Conservation (phyloP, 1,140 invertebrate species). For the Wiebesia pumilae region DNA sequence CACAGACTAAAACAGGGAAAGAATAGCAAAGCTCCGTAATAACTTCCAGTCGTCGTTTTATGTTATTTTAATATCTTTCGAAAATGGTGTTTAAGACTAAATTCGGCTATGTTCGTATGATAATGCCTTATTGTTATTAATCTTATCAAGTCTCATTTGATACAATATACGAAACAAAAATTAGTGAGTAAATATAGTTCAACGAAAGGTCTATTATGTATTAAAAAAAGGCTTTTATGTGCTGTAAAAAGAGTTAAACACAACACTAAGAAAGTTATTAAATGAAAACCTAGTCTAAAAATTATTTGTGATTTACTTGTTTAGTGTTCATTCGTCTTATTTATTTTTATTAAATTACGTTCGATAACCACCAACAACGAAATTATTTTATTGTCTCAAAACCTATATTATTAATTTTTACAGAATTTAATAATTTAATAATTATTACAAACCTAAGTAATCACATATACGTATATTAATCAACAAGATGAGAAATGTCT, state of each 20-base stretch:
- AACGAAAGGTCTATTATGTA: not conserved
- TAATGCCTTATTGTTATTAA: constrained; percentile 11
- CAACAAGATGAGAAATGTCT: too few species aligned
- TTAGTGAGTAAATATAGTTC: constrained; percentile 9
- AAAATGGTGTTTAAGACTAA: not conserved
- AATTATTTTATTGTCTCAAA: constrained; percentile 49
- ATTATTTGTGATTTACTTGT: constrained; percentile 45
- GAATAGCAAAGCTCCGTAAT: constrained; percentile 6
- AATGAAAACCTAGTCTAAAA: constrained; percentile 43
- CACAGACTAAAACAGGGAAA: not conserved
- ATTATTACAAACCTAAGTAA: constrained; percentile 46
- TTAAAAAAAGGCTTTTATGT: constrained; percentile 14
- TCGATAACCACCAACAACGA: not conserved
- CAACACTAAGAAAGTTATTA: constrained; percentile 26
- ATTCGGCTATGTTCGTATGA: constrained; percentile 10
- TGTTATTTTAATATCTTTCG: constrained; percentile 23
- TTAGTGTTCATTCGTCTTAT: constrained; percentile 35
- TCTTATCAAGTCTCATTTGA: constrained; percentile 17
- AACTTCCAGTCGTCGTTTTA: constrained; percentile 16
- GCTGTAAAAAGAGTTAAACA: constrained; percentile 9
- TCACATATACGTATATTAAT: too few species aligned
- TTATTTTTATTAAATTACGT: constrained; percentile 45
- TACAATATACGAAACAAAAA: constrained; percentile 14
- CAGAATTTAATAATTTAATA: constrained; percentile 61
- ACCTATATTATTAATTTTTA: constrained; percentile 61